phyloP scores from a whole-genome alignment of 2,888 invertebrate species.

The Mechanitis messenoides region DNA sequence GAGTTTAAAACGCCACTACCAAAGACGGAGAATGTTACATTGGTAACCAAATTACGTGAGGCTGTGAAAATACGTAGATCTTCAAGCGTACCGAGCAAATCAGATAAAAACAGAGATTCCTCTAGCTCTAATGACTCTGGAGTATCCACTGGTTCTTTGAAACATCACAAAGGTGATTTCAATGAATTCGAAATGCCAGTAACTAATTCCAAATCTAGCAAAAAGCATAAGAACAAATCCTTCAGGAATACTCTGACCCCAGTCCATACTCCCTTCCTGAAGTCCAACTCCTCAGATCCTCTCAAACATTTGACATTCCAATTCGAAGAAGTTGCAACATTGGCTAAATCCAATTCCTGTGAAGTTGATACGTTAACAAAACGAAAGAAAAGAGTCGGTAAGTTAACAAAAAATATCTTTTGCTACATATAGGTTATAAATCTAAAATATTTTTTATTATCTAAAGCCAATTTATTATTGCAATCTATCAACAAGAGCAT shows the following conservation, averaged over 20 bases:
- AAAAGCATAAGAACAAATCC: constrained; percentile 67
- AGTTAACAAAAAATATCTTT: constrained; percentile 30
- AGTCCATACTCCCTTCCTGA: constrained; percentile 76
- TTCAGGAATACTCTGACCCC: constrained; percentile 63
- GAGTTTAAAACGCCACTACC: constrained; percentile 62
- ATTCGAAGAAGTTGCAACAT: constrained; percentile 77
- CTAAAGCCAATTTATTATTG: neutral
- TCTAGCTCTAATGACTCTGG: constrained; percentile 84
- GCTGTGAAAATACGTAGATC: constrained; percentile 80
- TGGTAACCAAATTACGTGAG: constrained; percentile 67
- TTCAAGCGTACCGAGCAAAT: constrained; percentile 82
- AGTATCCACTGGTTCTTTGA: constrained; percentile 80
- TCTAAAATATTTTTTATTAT: neutral
- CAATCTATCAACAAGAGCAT: neutral
- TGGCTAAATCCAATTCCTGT: constrained; percentile 79
- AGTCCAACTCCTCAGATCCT: constrained; percentile 80
- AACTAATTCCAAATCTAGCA: constrained; percentile 67
- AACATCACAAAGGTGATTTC: constrained; percentile 78
- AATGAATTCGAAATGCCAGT: constrained; percentile 77
- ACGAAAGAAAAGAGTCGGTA: constrained; percentile 62
- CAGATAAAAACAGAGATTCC: constrained; percentile 81
- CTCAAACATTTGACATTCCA: constrained; percentile 79
- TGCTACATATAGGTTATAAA: neutral
- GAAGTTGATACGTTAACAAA: constrained; percentile 79
- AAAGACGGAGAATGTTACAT: constrained; percentile 56